Evolutionary conservation across 2,113 vertebrate genomes (phyloP), one percentile per base, ranked within the genome.

Genomic region (Brevimyrus niger): DNA sequence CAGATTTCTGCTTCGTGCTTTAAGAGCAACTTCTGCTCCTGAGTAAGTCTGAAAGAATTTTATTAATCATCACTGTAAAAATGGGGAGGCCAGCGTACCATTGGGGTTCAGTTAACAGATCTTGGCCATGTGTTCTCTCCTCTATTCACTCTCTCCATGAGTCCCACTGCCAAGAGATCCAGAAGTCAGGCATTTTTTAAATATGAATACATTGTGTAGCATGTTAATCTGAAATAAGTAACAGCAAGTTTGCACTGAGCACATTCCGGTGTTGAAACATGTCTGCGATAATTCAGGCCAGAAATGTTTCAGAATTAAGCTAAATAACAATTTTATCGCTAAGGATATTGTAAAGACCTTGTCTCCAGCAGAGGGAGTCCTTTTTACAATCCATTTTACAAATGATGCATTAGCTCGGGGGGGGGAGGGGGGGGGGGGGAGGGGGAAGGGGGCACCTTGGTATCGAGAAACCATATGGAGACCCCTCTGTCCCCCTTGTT

Each of bases 31-130:
- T 87, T 91, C 89, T 94, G 91, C 73, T 85, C 91, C 89, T 94
- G 92, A 91, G 87, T 93, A 92, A 92, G 88, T 90, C 89, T 48
- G 85, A 89, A 93, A 89, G 91, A 94, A 94, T 94, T 94, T 89
- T 53, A 84, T 93, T 94, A 93, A 94, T 89, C 93, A 95, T 93
- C 94, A 93, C 94, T 92, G 91, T 94, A 94, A 94, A 96, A 95
- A 94, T 94, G 35, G 53, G 48, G 84, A 3, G 61, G 35, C 94
- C 92, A 17, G 92, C 94, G 92, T 93, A 92, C 90, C 93, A 91
- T 89, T 93, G 89, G 94, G 93, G 92, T 94, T 93, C 93, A 92
- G 90, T 86, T 89, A 92, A 93, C 90, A 92, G 93, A 94, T 93
- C 35, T 19, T 42, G 31, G 10, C 31, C 35, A 42, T 42, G 73